Evolutionary conservation across 2,113 vertebrate genomes (phyloP), one percentile per base, ranked within the genome.

Genomic region (Daphoenositta chrysoptera): DNA sequence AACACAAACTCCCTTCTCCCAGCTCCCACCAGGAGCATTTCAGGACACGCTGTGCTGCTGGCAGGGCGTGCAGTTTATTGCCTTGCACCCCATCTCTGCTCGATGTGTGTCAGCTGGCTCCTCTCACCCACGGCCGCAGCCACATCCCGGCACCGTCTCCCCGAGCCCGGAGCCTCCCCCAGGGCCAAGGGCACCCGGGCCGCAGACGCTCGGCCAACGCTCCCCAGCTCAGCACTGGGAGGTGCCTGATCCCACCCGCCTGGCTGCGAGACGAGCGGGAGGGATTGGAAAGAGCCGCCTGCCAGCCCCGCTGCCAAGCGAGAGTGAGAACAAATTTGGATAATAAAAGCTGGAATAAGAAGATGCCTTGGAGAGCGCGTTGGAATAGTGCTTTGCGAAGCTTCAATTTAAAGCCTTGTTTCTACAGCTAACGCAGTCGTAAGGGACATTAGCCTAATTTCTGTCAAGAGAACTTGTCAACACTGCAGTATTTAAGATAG

Each of bases 361-460:
- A 61, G 33, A 93, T 93, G 94, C 96, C 94, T 97, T 42, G 68
- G 97, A 98, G 97, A 97, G 42, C 23, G 5, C 15, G 4, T 39
- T 91, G 76, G 91, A 92, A 65, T 40, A 88, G 96, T 31, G 72
- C 75, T 72, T 83, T n/a, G 75, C 31, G 0, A 61, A 95, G 77
- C 94, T 96, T 85, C 97, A 93, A 96, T 95, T 98, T 95, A 97
- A 96, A 97, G 96, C 85, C 97, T 93, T 56, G 56, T 96, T 97
- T 97, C 93, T 90, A 69, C 65, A 83, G 92, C 96, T 97, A 95
- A 97, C 84, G 89, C 91, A 96, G 76, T 91, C 48, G 3, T 94
- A 88, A 86, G 90, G 97, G 96, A 97, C 97, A 98, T 98, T 94
- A 97, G 94, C 95, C 96, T 97, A 97, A 98, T 97, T 98, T 97